Evolutionary conservation across 2,888 invertebrate genomes (phyloP), one percentile per base, ranked within the genome.

Genomic region (Rutpela maculata): DNA sequence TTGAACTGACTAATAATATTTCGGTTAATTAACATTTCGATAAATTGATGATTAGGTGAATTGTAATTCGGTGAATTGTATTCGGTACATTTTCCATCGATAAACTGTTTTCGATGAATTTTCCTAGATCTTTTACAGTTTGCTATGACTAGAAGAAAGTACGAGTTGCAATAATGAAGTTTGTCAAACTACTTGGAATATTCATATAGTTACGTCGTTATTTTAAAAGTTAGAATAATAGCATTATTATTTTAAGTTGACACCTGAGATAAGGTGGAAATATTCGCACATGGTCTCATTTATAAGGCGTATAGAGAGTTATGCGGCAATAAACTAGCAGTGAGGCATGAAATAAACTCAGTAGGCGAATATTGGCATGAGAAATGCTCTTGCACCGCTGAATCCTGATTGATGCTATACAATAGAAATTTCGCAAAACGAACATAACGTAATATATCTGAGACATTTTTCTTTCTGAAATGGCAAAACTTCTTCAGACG

Each of bases 301-400:
- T 80, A 81, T 81, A 82, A 76, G 69, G 72, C 78, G 79, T 78
- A 80, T 79, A 75, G 72, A 75, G 72, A 84, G 80, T 80, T 82
- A 82, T 82, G 79, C 79, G 78, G 79, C 81, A 81, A 82, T 84
- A 84, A 84, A 82, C 75, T 79, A 77, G 80, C 82, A 83, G 78
- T 80, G 80, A 82, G 80, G 77, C 82, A 76, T 80, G 79, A 82
- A 81, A 84, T 84, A 83, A 84, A 83, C 82, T 81, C 82, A 69
- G 79, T 76, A 70, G 73, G 81, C 69, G 79, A 80, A 78, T 81
- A 82, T 80, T 78, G 82, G 78, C 79, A 81, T 62, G 76, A 81
- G 78, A 79, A 79, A 81, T 79, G 78, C 78, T 75, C 73, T 78
- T 67, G 75, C 76, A 76, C 75, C 78, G 73, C 71, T 68, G 78